Base-by-base conservation (phyloP, 2,113 vertebrate genomes). In the Eleginops maclovinus region DNA sequence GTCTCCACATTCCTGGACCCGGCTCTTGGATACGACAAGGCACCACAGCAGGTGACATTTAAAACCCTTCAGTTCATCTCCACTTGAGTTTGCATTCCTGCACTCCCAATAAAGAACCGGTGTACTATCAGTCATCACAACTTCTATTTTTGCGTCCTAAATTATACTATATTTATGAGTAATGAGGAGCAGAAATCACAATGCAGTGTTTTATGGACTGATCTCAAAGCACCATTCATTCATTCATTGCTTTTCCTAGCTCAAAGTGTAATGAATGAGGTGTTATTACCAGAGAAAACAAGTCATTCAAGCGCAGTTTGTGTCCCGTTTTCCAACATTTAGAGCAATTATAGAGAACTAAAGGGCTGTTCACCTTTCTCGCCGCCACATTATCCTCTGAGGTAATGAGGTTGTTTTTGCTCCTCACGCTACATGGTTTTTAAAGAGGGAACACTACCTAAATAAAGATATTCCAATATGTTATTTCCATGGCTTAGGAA, bases 1-100 rank as follows among this genome's bases (percentile, higher is more conserved):
- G 93, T 90, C 81, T 89, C 89, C 91, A 86, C 90, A 94, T 93
- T 93, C 91, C 91, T 73, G 49, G 75, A 84, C 72, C 83, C 56
- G 83, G 81, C 83, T 89, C 91, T 62, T 89, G 90, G 93, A 90
- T 93, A 93, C 93, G 61, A 71, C 63, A 75, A 89, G 87, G 85
- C 90, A 84, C 87, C 74, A 17, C 84, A 85, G 87, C 84, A 87
- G 81, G 86, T 54, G 51, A 49, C 76, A 44, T 73, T 75, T 72
- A 60, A 83, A 77, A 72, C 75, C 77, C 68, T 72, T 87, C 67
- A 84, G 49, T 65, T 21, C 8, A 76, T 67, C 81, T 49, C 63
- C 49, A 7, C n/a, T 74, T 6, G 65, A 40, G 26, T 26, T 36
- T 8, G 44, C 68, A 72, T 77, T 81, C 82, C 24, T 63, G 49